phyloP scores from a whole-genome alignment of 2,888 invertebrate species.

The Anoncus sp. region DNA sequence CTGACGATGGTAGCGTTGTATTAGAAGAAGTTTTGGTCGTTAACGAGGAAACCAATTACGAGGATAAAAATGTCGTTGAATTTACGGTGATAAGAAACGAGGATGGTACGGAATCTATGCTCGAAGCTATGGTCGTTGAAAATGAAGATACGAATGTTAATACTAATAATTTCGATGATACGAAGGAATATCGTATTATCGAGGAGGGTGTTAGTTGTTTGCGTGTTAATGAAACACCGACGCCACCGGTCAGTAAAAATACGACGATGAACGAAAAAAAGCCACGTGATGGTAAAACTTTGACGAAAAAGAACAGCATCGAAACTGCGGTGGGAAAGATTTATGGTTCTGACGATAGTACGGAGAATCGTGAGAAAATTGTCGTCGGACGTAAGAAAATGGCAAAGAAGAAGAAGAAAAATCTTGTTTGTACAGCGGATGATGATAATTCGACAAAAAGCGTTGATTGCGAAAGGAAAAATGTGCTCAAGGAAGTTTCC shows the following conservation, averaged over 20 bases:
- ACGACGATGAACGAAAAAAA: neutral
- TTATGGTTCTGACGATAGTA: constrained; percentile 59
- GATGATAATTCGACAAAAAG: constrained; percentile 1
- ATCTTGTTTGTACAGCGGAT: neutral
- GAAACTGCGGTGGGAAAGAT: constrained; percentile 38
- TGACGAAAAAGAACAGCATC: neutral
- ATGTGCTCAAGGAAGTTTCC: constrained; percentile 32
- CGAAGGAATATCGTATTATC: constrained; percentile 63
- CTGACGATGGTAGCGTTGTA: constrained; percentile 70
- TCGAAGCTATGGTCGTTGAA: constrained; percentile 58
- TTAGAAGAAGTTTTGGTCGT: constrained; percentile 75
- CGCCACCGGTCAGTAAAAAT: neutral
- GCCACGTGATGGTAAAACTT: neutral
- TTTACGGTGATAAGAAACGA: constrained; percentile 77
- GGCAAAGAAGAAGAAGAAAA: constrained; percentile 12
- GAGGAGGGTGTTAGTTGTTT: constrained; percentile 70
- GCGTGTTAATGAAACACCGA: constrained; percentile 58
- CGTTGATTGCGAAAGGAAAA: neutral
- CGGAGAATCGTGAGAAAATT: constrained; percentile 44
- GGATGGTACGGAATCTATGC: constrained; percentile 73
- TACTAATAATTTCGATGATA: constrained; percentile 51
- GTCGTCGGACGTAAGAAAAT: constrained; percentile 24
- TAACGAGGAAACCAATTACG: constrained; percentile 70
- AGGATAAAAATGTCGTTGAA: constrained; percentile 73
- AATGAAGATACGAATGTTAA: constrained; percentile 38